Conservation (phyloP, 2,113 vertebrate species). For the Ondatra zibethicus region DNA sequence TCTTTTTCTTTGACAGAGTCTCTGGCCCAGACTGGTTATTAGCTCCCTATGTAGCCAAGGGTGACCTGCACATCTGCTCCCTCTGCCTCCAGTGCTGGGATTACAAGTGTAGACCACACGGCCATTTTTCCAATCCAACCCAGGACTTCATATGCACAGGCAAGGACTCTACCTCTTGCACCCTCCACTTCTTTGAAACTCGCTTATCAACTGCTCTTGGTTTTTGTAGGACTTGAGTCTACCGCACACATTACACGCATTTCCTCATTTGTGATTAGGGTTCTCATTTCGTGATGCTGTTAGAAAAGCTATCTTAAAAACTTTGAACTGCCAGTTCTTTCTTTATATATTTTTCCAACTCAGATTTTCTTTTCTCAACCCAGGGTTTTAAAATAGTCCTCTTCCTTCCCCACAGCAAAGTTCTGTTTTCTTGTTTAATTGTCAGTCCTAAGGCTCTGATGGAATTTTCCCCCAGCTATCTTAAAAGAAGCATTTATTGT, state of each 20-base stretch:
- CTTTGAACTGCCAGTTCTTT: neutral
- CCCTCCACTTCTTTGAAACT: neutral
- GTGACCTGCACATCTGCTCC: neutral
- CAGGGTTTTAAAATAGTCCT: constrained; percentile 20
- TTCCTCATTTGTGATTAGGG: constrained; percentile 8
- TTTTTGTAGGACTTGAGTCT: neutral
- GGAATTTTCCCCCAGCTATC: constrained; percentile 20
- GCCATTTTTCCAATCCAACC: neutral
- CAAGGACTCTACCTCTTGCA: neutral
- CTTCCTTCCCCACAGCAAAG: neutral
- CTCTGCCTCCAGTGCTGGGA: neutral
- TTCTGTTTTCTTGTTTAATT: constrained; percentile 56
- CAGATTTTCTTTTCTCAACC: constrained; percentile 38
- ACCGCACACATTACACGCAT: constrained; percentile 1
- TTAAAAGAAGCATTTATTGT: neutral
- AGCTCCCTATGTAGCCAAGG: neutral
- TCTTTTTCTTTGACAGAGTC: neutral
- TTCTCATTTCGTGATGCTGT: neutral
- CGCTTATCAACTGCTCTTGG: neutral
- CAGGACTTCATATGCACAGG: neutral
- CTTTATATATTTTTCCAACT: neutral
- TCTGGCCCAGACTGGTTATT: neutral
- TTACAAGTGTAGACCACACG: too few species aligned
- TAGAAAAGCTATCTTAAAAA: neutral
- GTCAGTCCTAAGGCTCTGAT: neutral